Evolutionary conservation across 2,113 vertebrate genomes (phyloP), one percentile per base, ranked within the genome.

Genomic region (Leiothrix lutea): DNA sequence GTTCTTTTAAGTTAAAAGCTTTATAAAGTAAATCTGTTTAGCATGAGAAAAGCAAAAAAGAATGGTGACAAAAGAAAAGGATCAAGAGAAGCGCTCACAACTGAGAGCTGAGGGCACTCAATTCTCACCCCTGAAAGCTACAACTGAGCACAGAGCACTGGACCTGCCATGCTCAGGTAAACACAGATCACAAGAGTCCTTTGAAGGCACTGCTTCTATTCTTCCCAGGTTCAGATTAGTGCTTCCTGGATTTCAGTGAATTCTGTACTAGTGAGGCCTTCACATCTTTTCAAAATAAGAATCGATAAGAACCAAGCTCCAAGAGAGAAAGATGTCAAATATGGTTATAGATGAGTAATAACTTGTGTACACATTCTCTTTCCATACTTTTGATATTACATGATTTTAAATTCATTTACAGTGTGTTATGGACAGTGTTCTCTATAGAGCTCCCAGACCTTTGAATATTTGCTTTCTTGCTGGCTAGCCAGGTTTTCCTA

Each of bases 31-130:
- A 28, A 58, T 42, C 3, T 36, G 87, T 64, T 73, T 74, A 51
- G 33, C 53, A 38, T 60, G 69, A 81, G 35, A 64, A 86, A 64
- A 19, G 16, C 7, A 69, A 67, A 93, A 78, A 33, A 35, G 20
- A 70, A 84, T 7, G 8, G 7, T 61, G 8, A 36, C 31, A 22
- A 50, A 77, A 73, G 45, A 66, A 78, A 47, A 31, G 23, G 45
- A 36, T 19, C 2, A 19, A 45, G 44, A 71, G 35, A 24, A 64
- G 8, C 0, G 0, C 26, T 82, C 53, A 28, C 33, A 70, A 10
- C 14, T 31, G 57, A n/a, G 56, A 78, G 38, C 11, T 67, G 54
- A 54, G 81, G 23, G 40, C 26, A 23, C 0, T 4, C 0, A 3
- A 11, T 64, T 78, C 66, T 60, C 45, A 8, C 3, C 29, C 42